phyloP scores from a whole-genome alignment of 2,113 vertebrate species.

The Mormyrus lacerda region DNA sequence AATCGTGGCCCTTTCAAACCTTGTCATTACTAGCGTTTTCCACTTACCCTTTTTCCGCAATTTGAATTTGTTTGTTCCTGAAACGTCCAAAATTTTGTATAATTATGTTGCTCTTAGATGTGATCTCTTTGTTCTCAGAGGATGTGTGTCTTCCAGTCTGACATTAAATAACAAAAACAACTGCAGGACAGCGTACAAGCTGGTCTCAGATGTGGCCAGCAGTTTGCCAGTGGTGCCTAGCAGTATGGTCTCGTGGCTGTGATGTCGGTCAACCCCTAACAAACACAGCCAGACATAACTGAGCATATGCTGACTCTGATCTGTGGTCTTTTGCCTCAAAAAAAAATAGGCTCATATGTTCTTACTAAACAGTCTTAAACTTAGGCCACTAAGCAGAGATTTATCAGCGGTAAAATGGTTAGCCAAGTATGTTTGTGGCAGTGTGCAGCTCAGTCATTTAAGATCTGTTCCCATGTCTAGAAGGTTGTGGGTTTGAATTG shows the following conservation, averaged over 20 bases:
- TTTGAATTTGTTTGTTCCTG: constrained; percentile 48
- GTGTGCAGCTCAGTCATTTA: neutral
- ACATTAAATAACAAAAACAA: constrained; percentile 12
- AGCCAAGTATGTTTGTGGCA: neutral
- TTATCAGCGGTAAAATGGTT: neutral
- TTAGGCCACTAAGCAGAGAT: neutral
- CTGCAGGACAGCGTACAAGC: neutral
- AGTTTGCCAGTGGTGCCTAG: neutral
- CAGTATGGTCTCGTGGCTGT: neutral
- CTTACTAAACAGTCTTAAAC: neutral
- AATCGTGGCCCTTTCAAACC: constrained; percentile 21
- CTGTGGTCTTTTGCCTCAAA: neutral
- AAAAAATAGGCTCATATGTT: constrained; percentile 25
- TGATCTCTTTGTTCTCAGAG: constrained; percentile 3
- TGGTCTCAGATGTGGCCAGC: neutral
- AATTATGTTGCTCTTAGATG: neutral
- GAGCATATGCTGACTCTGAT: neutral
- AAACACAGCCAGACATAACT: constrained; percentile 24
- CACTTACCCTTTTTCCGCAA: constrained; percentile 21
- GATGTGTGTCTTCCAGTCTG: neutral
- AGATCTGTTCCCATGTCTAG: neutral
- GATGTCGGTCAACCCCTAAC: neutral
- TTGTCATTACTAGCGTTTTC: constrained; percentile 34
- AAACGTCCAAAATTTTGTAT: neutral
- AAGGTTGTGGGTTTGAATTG: neutral